Evolutionary conservation across 2,113 vertebrate genomes (phyloP).

Genomic region (Sciurus niger): DNA sequence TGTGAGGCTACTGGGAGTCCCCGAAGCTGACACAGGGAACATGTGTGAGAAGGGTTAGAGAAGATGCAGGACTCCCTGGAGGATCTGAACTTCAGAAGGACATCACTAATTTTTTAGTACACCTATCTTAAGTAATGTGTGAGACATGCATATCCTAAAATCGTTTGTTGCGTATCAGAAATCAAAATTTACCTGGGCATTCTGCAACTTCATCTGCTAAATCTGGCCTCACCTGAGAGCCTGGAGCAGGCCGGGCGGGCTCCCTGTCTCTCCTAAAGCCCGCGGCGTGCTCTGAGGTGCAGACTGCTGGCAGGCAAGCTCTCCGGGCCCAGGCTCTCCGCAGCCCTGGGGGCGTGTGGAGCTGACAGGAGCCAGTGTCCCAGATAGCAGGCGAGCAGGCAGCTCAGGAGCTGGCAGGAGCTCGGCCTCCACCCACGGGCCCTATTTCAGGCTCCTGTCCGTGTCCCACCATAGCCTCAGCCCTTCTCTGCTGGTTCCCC

Average conservation of each 20-base stretch:
- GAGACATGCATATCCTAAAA: too few species aligned
- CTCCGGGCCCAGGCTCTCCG: fast-evolving
- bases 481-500: background rate
- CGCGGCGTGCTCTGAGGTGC: fast-evolving
- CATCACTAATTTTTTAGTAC: background rate
- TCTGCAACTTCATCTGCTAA: background rate
- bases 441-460: too few species aligned
- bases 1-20: too few species aligned
- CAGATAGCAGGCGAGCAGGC: fast-evolving
- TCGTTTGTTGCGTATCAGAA: background rate
- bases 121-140: background rate
- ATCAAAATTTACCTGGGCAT: background rate
- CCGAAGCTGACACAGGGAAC: background rate
- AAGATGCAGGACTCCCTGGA: background rate
- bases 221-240: too few species aligned
- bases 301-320: too few species aligned
- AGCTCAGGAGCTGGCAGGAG: background rate
- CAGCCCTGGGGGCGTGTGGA: fast-evolving
- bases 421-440: fast-evolving
- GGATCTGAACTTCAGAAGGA: background rate
- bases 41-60: too few species aligned
- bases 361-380: background rate
- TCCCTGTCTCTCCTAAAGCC: background rate
- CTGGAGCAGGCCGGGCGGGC: background rate
- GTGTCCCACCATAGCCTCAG: too few species aligned